Evolutionary conservation across 2,113 vertebrate species (phyloP), one percentile per base, ranked within the genome.

Genomic region (Xyliphius kryptos): DNA sequence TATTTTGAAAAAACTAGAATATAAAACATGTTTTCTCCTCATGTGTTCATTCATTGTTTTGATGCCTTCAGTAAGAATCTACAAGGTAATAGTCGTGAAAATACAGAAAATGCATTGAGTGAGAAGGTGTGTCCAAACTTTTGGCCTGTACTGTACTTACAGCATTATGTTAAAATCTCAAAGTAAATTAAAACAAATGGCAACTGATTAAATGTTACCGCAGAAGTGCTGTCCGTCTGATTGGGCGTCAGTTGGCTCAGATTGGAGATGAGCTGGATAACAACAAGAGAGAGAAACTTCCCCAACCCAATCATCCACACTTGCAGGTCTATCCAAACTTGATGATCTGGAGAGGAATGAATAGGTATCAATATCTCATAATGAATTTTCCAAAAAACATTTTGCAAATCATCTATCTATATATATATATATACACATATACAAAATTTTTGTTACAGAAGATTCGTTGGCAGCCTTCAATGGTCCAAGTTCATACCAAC

Each of bases 221-320:
- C 13, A 63, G 41, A 78, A 86, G 88, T 36, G 83, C 79, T 26
- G 69, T 77, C 0, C 73, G 44, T 62, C 76, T 64, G 38, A 61
- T 94, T 56, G 92, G 90, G 55, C 85, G 16, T 3, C 90, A 89
- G 73, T 81, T 95, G 81, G 92, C 92, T 40, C 63, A 73, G 13
- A 93, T 94, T 0, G 93, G 91, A 10, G 94, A 98, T 10, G 86
- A 91, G 55, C 69, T 91, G 73, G 81, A 91, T 46, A 56, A 17
- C 40, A 77, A 78, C 26, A 74, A 75, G 81, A 46, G 70, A 6
- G 40, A 66, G 20, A 66, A 68, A 54, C 66, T 43, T n/a, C 69
- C 36, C 0, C 55, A 73, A 21, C 76, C 69, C 1, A 40, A 26
- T 22, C 71, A 67, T 40, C 63, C 76, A 3, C 63, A 71, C 44